Evolutionary conservation across 1,140 invertebrate genomes (phyloP), one percentile per base, ranked within the genome.

Genomic region (Riptortus pedestris): DNA sequence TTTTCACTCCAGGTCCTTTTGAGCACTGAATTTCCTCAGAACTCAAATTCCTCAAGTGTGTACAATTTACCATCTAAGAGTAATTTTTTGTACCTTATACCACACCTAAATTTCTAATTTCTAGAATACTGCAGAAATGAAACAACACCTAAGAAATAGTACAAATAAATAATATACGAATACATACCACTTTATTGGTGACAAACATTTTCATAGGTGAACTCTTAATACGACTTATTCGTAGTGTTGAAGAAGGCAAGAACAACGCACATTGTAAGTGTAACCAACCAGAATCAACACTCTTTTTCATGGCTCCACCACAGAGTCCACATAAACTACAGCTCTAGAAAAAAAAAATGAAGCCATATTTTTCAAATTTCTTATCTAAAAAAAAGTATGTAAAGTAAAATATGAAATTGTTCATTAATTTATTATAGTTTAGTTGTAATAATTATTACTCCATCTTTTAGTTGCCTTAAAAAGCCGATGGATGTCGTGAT

Each of bases 251-350:
- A 73, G 73, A 0, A 67, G 66, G n/a, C 73, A 77, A 26, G 73
- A 77, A 33, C 67, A 68, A 55, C 18, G 79, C 76, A 67, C 81
- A 83, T 1, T 80, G 65, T 24, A 82, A 71, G 55, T 83, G 81
- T 20, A 76, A 78, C 80, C 80, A 82, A 43, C 77, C 74, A 2
- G 78, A 75, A 62, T 82, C 78, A 38, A 74, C 80, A 9, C 81
- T 83, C 22, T 75, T 72, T 69, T 85, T 85, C 27, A 85, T 69
- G 7, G 84, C 82, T 33, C 84, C 84, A 22, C 83, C 82, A 52
- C 79, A 71, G 70, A 84, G 73, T 72, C 75, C 26, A 69, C 67
- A 61, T 72, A 70, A 51, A 70, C 67, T 9, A 70, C 51, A 4
- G 63, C 65, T 1, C 72, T 70, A 1, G 60, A 58, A 55, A 69